Evolutionary conservation across 2,113 vertebrate genomes (phyloP), one percentile per base, ranked within the genome.

Genomic region (Oxyruncus cristatus): DNA sequence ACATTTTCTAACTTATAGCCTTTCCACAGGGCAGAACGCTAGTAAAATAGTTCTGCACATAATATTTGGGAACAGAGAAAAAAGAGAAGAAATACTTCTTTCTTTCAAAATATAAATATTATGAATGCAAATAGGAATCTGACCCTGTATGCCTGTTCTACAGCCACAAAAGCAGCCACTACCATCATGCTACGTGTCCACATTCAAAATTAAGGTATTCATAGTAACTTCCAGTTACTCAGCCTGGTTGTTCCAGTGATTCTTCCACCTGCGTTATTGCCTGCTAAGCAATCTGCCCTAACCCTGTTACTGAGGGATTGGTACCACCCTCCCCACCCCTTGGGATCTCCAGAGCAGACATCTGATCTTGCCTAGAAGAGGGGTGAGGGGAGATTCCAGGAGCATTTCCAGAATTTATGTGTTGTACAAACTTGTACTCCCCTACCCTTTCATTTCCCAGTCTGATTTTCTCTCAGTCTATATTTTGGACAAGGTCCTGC

Each of bases 1-100:
- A 56, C 15, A 11, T 87, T 96, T 89, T 88, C 85, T 85, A 76
- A 91, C 91, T 93, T 73, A 91, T 59, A 81, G 37, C 41, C 65
- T 89, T 85, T 70, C 68, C 65, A 92, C 33, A 71, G 50, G 80
- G 80, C 73, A 92, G 37, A 84, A 32, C 11, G 26, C 19, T 55
- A 37, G 80, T 14, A 61, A 95, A 91, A 89, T 13, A n/a, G 42
- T 55, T 80, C 68, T 61, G 47, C 35, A 66, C 12, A 47, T 87
- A 87, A 72, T 85, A 75, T 21, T n/a, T 93, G 52, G 68, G 73
- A 91, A 89, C 50, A 5, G 26, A 92, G 44, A 44, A 79, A 88
- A 82, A 66, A 66, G 46, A 80, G 37, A 81, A 26, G 35, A 93
- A 95, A 88, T 63, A 67, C 0, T 2, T 82, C 3, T 81, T 93